Base-by-base conservation (phyloP, 2,888 invertebrate species). In the Subacronicta megacephala region DNA sequence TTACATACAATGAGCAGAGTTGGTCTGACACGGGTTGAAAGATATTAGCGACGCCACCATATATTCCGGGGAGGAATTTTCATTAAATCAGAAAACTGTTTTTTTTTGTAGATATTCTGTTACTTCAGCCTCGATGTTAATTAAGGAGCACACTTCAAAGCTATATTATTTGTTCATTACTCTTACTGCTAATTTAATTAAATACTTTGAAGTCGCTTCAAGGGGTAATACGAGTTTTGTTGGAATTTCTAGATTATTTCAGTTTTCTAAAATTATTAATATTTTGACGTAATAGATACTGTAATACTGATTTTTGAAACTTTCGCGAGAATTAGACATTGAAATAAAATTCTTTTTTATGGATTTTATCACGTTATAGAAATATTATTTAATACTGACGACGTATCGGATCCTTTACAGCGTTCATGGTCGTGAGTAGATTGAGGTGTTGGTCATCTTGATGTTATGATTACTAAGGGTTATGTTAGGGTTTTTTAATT, bases 21-120 rank as follows among this genome's bases (percentile, higher is more conserved):
- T 26, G 7, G 63, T 46, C 58, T 80, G 80, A 78, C 70, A 63
- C 37, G 73, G 76, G 77, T 79, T 67, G 62, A 71, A 65, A 64
- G 51, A 56, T 70, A 56, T 66, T 67, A 60, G 59, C 45, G 47
- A 37, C 26, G 44, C 41, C 50, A 35, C 61, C 7, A 69, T 46
- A 56, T 44, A 60, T 64, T 55, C 36, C 9, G 35, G 36, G 6
- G 42, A 69, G 68, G 78, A 80, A 78, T 77, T 78, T 69, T 74
- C 68, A 78, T 81, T 80, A 73, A 41, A 63, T 52, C 35, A 37
- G 37, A 40, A 31, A 29, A 45, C n/a, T 37, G 23, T 17, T 58
- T 50, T 67, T 57, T 66, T 57, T 58, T 56, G 26, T 17, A 20
- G 15, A 26, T 15, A 40, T 36, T 47, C 18, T 47, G 44, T 29